Conservation (phyloP, 1,140 invertebrate species). For the Forficula auricularia region DNA sequence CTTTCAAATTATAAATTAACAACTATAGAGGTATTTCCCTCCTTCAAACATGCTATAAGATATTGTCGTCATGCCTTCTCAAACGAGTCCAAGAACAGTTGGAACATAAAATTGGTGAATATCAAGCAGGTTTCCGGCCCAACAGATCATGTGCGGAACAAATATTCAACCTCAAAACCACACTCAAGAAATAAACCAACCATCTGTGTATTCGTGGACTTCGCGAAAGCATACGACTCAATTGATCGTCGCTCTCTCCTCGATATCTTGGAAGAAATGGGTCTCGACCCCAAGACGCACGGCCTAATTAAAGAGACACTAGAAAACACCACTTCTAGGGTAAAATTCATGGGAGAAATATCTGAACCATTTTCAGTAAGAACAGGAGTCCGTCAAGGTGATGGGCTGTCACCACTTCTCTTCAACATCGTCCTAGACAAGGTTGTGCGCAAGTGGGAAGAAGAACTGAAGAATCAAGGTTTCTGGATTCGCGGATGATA, state of each 20-base stretch:
- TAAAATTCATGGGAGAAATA: slow-evolving; percentile 6
- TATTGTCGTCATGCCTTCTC: too few species aligned
- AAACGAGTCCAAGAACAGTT: too few species aligned
- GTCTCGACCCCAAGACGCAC: background rate
- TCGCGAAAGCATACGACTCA: slow-evolving; percentile 1
- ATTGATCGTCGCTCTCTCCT: background rate
- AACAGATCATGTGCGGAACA: too few species aligned
- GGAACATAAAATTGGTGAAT: too few species aligned
- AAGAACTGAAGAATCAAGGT: background rate
- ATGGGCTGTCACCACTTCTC: slow-evolving; percentile 5
- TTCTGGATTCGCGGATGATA: slow-evolving; percentile 1
- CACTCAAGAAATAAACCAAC: too few species aligned
- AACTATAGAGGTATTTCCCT: too few species aligned
- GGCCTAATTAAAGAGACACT: background rate
- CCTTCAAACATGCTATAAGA: too few species aligned
- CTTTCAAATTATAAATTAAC: too few species aligned
- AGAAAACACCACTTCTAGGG: slow-evolving; percentile 4
- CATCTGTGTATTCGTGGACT: slow-evolving; percentile 3
- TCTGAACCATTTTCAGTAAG: slow-evolving; percentile 6
- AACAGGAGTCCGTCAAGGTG: slow-evolving; percentile 5
- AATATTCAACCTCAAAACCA: too few species aligned
- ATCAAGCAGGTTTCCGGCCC: too few species aligned
- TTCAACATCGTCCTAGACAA: slow-evolving; percentile 7
- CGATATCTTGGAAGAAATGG: slow-evolving; percentile 1
- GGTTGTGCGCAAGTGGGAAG: slow-evolving; percentile 1